Conservation (phyloP, 2,797 vertebrate genomes). For the Lepidocolaptes lacrymiger region DNA sequence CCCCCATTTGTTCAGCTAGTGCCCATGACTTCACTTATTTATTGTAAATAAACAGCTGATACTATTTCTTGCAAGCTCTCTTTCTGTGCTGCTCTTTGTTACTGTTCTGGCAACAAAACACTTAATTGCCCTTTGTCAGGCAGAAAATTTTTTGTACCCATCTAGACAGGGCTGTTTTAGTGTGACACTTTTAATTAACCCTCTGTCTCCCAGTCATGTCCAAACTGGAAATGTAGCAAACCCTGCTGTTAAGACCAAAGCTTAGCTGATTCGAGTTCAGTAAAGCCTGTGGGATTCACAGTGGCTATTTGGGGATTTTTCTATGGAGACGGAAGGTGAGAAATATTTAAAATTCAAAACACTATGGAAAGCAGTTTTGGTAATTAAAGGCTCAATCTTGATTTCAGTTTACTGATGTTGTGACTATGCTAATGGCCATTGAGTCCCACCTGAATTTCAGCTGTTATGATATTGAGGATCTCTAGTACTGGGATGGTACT, state of each 20-base stretch:
- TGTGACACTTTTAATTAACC: slow-evolving; percentile 48
- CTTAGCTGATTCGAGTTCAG: not conserved
- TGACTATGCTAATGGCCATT: not conserved
- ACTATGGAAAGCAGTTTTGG: not conserved
- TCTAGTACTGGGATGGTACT: not conserved
- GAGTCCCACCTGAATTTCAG: not conserved
- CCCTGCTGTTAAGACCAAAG: not conserved
- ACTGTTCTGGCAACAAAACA: slow-evolving; percentile 47
- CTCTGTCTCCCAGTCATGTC: not conserved
- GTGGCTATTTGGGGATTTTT: not conserved
- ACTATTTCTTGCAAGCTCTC: slow-evolving; percentile 46
- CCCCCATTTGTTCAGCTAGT: slow-evolving; percentile 34
- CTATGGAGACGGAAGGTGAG: not conserved
- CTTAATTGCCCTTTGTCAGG: slow-evolving; percentile 55
- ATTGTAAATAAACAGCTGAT: slow-evolving; percentile 68
- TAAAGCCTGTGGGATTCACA: not conserved
- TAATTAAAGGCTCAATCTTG: not conserved
- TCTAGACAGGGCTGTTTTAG: slow-evolving; percentile 13
- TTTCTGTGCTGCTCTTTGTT: slow-evolving; percentile 57
- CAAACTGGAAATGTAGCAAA: not conserved
- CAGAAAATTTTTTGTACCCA: slow-evolving; percentile 47
- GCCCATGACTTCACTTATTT: slow-evolving; percentile 68
- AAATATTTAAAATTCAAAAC: not conserved
- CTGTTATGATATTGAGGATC: not conserved
- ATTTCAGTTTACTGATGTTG: not conserved